Conservation (phyloP, 2,888 invertebrate species). For the Hydriomena furcata region DNA sequence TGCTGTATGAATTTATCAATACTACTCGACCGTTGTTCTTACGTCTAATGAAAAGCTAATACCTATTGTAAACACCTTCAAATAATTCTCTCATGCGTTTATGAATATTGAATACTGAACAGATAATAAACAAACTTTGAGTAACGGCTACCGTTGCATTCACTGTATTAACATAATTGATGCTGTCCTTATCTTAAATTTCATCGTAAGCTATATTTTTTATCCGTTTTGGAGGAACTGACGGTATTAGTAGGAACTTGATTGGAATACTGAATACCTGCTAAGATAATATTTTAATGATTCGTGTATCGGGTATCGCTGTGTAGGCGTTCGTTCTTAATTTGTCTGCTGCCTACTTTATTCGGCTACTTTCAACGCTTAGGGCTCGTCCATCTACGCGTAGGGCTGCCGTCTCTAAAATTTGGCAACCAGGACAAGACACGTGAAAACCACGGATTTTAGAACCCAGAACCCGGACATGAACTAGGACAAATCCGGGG, state of each 20-base stretch:
- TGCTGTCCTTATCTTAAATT: conserved; percentile 36
- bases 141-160: conserved; percentile 39
- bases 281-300: conserved; percentile 31
- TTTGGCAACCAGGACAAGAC: too few relatives aligned
- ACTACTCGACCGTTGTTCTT: conserved; percentile 23
- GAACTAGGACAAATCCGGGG: too few relatives aligned
- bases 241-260: conserved; percentile 21
- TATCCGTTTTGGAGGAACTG: conserved; percentile 23
- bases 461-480: too few relatives aligned
- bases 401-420: too few relatives aligned
- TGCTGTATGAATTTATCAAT: conserved; percentile 27
- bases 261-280: conserved; percentile 30
- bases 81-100: conserved; percentile 37
- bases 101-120: conserved; percentile 38
- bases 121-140: conserved; percentile 36
- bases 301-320: conserved; percentile 22
- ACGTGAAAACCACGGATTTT: too few relatives aligned
- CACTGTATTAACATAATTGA: conserved; percentile 38
- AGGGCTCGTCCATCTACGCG: too few relatives aligned
- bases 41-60: conserved; percentile 34
- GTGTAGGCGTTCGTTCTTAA: conserved; percentile 24
- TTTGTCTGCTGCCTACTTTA: conserved; percentile 9
- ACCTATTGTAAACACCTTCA: conserved; percentile 30
- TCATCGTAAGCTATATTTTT: conserved; percentile 30
- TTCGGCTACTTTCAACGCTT: conserved; percentile 1